Evolutionary conservation across 2,888 invertebrate genomes (phyloP).

Genomic region (Drosophila stalkeri): DNA sequence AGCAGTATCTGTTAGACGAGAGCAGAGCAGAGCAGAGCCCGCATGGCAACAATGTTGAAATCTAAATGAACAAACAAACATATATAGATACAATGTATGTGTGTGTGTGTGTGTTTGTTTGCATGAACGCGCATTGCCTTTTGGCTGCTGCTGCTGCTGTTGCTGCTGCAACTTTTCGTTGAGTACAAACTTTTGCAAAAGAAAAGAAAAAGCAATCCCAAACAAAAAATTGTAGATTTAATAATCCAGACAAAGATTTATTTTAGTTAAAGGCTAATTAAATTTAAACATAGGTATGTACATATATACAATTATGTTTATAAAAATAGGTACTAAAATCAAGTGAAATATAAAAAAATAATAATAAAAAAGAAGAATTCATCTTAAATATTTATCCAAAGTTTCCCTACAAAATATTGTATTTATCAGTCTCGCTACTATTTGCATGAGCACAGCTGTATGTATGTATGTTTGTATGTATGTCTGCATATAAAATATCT

Average conservation of each 20-base stretch:
- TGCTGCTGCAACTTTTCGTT: constrained; percentile 38
- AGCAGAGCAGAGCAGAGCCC: constrained; percentile 24
- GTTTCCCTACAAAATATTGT: too few relatives aligned
- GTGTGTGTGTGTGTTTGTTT: not conserved
- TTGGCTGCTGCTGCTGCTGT: constrained; percentile 7
- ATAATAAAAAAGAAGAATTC: not conserved
- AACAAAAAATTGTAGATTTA: constrained; percentile 18
- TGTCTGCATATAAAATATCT: not conserved
- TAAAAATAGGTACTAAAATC: not conserved
- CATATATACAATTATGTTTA: not conserved
- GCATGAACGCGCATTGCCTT: constrained; percentile 6
- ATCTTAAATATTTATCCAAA: not conserved
- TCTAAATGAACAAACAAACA: constrained; percentile 31
- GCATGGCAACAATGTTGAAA: constrained; percentile 46
- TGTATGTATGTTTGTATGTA: not conserved
- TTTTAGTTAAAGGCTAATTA: not conserved
- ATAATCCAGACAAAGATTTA: not conserved
- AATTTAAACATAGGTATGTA: too few relatives aligned
- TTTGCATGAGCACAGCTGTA: not conserved
- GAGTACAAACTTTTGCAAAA: constrained; percentile 16
- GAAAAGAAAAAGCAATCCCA: constrained; percentile 25
- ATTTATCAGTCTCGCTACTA: not conserved
- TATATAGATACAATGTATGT: constrained; percentile 25
- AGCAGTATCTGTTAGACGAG: constrained; percentile 39
- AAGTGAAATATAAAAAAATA: not conserved